phyloP scores from a whole-genome alignment of 2,797 vertebrate genomes.

The Carapus acus region DNA sequence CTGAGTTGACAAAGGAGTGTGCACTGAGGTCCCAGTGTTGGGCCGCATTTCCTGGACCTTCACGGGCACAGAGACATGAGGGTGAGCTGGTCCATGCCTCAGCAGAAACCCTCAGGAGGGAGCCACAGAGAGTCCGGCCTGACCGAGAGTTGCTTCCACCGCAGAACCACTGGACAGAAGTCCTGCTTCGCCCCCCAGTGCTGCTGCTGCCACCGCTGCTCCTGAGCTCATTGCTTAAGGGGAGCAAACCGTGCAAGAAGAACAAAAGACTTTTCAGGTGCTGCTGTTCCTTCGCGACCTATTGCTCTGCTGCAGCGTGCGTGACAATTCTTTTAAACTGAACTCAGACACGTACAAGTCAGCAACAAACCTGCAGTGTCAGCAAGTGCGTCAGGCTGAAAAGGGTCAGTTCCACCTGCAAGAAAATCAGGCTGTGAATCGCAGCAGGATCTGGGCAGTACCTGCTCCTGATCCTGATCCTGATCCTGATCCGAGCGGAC shows the following conservation, averaged over 20 bases:
- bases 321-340: no score
- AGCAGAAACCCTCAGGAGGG: no score
- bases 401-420: constrained; percentile 15
- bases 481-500: no score
- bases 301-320: no score
- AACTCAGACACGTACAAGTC: no score
- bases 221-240: constrained; percentile 39
- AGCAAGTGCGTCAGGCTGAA: constrained; percentile 33
- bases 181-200: constrained; percentile 5
- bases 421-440: no score
- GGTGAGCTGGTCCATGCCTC: no score
- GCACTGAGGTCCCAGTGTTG: constrained; percentile 18
- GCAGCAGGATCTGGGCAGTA: no score
- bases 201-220: constrained; percentile 16
- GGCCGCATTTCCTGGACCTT: constrained; percentile 19
- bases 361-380: constrained; percentile 5
- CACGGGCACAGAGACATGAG: neutral
- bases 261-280: no score
- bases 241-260: constrained; percentile 1
- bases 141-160: constrained; percentile 54
- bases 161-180: constrained; percentile 28
- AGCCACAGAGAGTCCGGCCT: no score
- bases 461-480: no score
- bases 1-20: constrained; percentile 27
- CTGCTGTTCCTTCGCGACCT: no score